Conservation (phyloP, 1,140 invertebrate genomes). For the Drosophila pallidifrons region DNA sequence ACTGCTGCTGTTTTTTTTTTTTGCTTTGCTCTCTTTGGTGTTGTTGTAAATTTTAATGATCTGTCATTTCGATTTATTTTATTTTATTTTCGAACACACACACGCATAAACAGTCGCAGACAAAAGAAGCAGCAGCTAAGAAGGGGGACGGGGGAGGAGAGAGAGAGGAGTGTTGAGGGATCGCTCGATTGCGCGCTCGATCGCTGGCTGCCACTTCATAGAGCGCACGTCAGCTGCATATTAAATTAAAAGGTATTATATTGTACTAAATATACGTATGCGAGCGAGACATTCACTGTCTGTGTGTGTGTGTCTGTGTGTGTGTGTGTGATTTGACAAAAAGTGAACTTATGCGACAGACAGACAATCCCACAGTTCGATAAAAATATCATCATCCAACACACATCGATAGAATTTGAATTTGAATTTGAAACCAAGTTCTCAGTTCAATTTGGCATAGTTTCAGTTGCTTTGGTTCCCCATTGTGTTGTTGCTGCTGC, state of each 20-base stretch:
- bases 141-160: neutral
- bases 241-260: slow-evolving; percentile 84
- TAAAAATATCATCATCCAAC: slow-evolving; percentile 66
- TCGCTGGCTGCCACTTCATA: slow-evolving; percentile 51
- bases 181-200: slow-evolving; percentile 43
- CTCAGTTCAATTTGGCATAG: slow-evolving; percentile 64
- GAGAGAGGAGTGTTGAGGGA: slow-evolving; percentile 16
- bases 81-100: slow-evolving; percentile 78
- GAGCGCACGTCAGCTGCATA: slow-evolving; percentile 82
- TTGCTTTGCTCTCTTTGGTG: slow-evolving; percentile 42
- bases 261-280: slow-evolving; percentile 74
- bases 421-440: slow-evolving; percentile 65
- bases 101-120: slow-evolving; percentile 51
- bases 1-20: slow-evolving; percentile 32
- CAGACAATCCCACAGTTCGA: slow-evolving; percentile 58
- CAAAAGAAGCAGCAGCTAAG: slow-evolving; percentile 56
- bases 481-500: slow-evolving; percentile 37
- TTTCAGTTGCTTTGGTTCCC: slow-evolving; percentile 40
- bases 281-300: neutral
- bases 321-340: slow-evolving; percentile 34
- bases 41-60: slow-evolving; percentile 84
- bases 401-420: slow-evolving; percentile 82
- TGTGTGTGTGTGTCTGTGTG: neutral
- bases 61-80: slow-evolving; percentile 85
- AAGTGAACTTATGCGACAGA: slow-evolving; percentile 33